Evolutionary conservation across 1,140 invertebrate species (phyloP).

Genomic region (Aricia agestis): DNA sequence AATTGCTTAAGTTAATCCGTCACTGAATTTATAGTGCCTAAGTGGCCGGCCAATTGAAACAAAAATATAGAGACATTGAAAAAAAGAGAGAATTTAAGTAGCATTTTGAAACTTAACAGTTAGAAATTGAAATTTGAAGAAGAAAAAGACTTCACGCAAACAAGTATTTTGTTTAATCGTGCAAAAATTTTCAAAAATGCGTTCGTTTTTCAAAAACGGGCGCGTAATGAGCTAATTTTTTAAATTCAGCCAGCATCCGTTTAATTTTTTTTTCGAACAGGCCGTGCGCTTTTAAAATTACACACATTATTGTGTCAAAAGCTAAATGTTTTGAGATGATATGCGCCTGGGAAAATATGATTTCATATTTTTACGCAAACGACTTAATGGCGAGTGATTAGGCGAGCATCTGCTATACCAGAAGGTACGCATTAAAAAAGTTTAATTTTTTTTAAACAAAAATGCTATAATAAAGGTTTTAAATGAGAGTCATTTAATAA

Average conservation of each 20-base stretch:
- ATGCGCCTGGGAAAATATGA: not conserved
- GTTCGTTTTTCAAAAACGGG: not conserved
- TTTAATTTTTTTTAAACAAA: not conserved
- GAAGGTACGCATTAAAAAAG: not conserved
- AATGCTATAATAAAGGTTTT: not conserved
- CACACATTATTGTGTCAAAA: conserved; percentile 1
- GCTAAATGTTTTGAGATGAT: not conserved
- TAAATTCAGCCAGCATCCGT: not conserved
- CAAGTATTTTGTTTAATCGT: too few species aligned
- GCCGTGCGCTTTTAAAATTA: not conserved
- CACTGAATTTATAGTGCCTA: too few species aligned
- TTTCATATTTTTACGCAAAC: not conserved
- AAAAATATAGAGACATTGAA: too few species aligned
- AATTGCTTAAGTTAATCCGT: too few species aligned
- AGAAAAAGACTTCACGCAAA: too few species aligned
- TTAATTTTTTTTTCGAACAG: not conserved
- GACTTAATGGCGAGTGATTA: not conserved
- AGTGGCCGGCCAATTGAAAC: too few species aligned
- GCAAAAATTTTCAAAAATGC: too few species aligned
- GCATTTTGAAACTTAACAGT: too few species aligned
- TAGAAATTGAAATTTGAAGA: too few species aligned
- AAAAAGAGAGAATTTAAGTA: too few species aligned
- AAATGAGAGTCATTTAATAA: not conserved
- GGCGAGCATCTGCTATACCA: not conserved
- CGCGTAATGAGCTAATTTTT: not conserved